phyloP scores from a whole-genome alignment of 2,113 vertebrate genomes.

The Psammodynastes pulverulentus region DNA sequence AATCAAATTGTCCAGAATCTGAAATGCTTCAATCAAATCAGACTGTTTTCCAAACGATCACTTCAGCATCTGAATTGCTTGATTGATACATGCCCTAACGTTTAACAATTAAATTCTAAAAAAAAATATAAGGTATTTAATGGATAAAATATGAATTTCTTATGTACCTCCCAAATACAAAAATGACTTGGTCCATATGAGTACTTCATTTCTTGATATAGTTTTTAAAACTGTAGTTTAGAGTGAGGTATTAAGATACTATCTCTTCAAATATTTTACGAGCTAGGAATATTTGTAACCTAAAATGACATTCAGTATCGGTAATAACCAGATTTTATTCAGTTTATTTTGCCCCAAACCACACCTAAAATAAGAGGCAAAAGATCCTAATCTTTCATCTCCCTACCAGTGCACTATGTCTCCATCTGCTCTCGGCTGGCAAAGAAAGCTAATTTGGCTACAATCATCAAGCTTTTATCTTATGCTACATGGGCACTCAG shows the following conservation, averaged over 20 bases:
- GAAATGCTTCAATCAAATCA: background rate
- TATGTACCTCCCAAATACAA: background rate
- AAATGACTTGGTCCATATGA: background rate
- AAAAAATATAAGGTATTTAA: background rate
- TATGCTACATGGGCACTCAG: background rate
- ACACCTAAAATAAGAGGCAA: background rate
- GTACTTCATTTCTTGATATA: background rate
- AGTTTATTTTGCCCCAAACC: background rate
- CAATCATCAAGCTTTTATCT: background rate
- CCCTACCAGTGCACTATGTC: background rate
- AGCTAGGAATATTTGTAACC: background rate
- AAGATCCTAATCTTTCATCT: conserved; percentile 7
- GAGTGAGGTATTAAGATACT: background rate
- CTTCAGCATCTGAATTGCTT: background rate
- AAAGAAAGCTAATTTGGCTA: background rate
- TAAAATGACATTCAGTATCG: background rate
- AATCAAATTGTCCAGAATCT: background rate
- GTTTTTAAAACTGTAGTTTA: background rate
- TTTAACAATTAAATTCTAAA: background rate
- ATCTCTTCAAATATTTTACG: background rate
- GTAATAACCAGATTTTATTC: background rate
- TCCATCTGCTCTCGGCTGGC: background rate
- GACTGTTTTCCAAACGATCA: background rate
- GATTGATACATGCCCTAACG: background rate
- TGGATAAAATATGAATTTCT: background rate